phyloP scores from a whole-genome alignment of 2,888 invertebrate genomes.

The Phrixothrix hirtus region DNA sequence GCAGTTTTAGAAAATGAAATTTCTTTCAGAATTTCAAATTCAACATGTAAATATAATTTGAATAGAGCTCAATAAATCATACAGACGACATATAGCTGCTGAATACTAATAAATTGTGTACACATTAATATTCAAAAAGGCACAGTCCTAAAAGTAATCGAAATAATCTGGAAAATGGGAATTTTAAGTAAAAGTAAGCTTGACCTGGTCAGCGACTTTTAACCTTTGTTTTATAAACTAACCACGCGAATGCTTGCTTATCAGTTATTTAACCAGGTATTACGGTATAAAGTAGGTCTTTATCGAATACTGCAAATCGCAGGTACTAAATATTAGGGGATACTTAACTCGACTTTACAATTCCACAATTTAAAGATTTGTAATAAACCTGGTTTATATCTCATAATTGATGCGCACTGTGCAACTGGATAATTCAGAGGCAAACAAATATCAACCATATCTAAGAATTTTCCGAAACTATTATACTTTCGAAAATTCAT shows the following conservation, averaged over 20 bases:
- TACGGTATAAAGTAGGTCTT: background rate
- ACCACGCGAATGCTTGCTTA: background rate
- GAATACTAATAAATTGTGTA: background rate
- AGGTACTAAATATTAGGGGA: background rate
- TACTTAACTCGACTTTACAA: background rate
- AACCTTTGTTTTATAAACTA: background rate
- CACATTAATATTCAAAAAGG: constrained; percentile 5
- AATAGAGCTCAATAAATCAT: no score
- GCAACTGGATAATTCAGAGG: no score
- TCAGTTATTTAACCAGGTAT: background rate
- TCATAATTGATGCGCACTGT: no score
- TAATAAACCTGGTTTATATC: no score
- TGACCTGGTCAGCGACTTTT: constrained; percentile 7
- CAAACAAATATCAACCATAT: no score
- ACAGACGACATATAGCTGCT: background rate
- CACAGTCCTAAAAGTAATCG: constrained; percentile 1
- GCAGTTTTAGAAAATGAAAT: background rate
- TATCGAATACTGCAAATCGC: background rate
- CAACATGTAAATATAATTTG: background rate
- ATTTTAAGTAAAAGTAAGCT: constrained; percentile 4
- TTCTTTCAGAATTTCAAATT: background rate
- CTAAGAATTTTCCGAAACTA: no score
- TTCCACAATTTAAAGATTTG: no score
- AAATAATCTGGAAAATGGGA: constrained; percentile 9
- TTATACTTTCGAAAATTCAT: no score